Conservation (phyloP, 2,113 vertebrate genomes). For the Pycnonotus jocosus region DNA sequence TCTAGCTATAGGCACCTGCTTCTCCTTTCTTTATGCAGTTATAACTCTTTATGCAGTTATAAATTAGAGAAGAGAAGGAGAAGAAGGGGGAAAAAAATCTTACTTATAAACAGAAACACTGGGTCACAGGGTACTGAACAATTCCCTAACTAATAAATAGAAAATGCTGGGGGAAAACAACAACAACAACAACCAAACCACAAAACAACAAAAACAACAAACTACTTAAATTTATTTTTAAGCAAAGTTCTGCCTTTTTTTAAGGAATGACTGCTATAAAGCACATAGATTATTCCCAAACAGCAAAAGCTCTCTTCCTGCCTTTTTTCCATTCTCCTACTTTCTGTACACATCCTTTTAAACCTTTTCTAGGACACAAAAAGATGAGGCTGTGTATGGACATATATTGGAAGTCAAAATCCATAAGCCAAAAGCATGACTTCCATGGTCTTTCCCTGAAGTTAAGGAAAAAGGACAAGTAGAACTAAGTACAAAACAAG, state of each 20-base stretch:
- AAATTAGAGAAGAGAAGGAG: background rate
- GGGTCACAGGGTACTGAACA: background rate
- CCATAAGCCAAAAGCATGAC: background rate
- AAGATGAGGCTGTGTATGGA: background rate
- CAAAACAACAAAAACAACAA: background rate
- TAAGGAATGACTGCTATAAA: background rate
- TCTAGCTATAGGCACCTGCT: background rate
- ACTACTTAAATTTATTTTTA: background rate
- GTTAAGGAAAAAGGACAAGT: background rate
- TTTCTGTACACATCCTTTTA: background rate
- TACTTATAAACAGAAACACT: background rate
- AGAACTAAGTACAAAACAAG: background rate
- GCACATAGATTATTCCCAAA: background rate
- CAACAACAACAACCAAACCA: too few relatives aligned
- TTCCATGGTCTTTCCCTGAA: background rate
- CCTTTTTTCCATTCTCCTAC: background rate
- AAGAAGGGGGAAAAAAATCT: background rate
- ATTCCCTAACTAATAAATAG: background rate
- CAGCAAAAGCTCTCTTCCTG: background rate
- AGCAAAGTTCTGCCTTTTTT: background rate
- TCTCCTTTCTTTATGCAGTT: background rate
- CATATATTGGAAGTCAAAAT: background rate
- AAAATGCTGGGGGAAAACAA: background rate
- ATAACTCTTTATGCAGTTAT: background rate
- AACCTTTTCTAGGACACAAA: background rate